Conservation (phyloP, 2,797 vertebrate genomes). For the Prunella strophiata region DNA sequence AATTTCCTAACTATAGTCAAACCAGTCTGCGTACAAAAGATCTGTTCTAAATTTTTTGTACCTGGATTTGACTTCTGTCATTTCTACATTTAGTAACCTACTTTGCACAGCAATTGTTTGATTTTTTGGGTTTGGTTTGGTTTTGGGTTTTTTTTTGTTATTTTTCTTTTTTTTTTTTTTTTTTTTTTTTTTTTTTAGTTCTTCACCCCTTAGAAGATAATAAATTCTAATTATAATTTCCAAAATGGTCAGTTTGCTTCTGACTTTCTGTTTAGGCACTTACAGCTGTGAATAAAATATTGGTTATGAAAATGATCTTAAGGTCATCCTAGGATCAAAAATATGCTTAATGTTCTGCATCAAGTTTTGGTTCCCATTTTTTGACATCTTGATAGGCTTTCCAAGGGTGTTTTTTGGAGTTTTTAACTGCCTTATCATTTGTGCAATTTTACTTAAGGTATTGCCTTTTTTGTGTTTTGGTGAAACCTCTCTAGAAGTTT, state of each 20-base stretch:
- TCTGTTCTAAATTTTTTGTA: not conserved
- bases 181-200: not conserved
- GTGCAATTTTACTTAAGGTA: not conserved
- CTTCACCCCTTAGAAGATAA: not conserved
- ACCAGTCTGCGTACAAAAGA: not conserved
- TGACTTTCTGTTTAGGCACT: not conserved
- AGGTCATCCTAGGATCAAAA: not conserved
- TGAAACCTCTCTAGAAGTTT: not conserved
- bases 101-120: not conserved
- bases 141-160: too few relatives aligned
- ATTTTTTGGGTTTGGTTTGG: not conserved
- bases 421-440: not conserved
- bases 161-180: not conserved
- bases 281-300: not conserved
- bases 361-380: not conserved
- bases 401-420: rapidly evolving
- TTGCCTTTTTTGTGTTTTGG: not conserved
- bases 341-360: not conserved
- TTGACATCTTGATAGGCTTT: not conserved
- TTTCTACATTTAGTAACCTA: not conserved
- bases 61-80: not conserved
- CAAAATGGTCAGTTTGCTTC: not conserved
- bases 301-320: not conserved
- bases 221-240: not conserved
- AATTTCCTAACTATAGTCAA: not conserved